These are phyloP conservation scores for Ganaspis brasiliensis DNA, from an alignment of 2,888 invertebrate species.

Conservation along the genomic window DNA sequence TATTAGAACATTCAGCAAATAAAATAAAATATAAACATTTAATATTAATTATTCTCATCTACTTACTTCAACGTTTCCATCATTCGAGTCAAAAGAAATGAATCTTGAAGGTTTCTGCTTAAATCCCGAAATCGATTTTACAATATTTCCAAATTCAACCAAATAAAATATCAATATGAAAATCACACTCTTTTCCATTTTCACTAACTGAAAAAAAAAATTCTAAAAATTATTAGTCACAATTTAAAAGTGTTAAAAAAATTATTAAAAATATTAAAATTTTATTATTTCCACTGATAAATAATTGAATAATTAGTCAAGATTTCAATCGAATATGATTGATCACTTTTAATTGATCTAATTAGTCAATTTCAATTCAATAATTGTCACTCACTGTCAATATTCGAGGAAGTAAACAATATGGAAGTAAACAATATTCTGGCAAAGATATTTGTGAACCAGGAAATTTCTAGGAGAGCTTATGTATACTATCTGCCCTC, in stretches of 20 bases:
- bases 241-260: too few species aligned
- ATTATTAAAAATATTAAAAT: too few species aligned
- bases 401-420: too few species aligned
- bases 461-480: not conserved
- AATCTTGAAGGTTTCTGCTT: slow-evolving; percentile 74
- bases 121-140: not conserved
- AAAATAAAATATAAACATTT: not conserved
- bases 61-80: slow-evolving; percentile 84
- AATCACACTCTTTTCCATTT: slow-evolving; percentile 24
- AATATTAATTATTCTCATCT: slow-evolving; percentile 6
- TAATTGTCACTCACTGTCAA: not conserved
- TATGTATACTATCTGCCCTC: slow-evolving; percentile 27
- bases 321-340: too few species aligned
- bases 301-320: too few species aligned
- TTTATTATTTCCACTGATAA: too few species aligned
- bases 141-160: not conserved
- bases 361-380: too few species aligned
- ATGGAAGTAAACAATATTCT: slow-evolving; percentile 17
- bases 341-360: too few species aligned
- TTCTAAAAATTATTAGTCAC: not conserved
- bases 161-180: slow-evolving; percentile 7
- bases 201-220: not conserved
- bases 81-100: slow-evolving; percentile 83
- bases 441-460: slow-evolving; percentile 8
- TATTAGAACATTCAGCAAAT: too few species aligned